Base-by-base conservation (phyloP, 35 echinoderm and acorn worm species). In the Holothuria glaberrima region DNA sequence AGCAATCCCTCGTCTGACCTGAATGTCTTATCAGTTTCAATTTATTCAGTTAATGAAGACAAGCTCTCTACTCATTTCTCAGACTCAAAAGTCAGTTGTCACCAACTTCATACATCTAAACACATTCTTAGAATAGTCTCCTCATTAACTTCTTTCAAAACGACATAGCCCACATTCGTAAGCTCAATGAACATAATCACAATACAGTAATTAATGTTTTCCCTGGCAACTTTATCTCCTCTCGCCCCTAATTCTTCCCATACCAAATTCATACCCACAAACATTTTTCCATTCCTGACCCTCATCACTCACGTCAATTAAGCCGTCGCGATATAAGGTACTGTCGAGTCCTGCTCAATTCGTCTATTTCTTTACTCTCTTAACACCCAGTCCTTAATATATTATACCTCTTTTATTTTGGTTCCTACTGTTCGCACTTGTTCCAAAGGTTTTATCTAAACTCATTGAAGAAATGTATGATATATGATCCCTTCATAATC, bases 141-240 rank as follows among this genome's bases (percentile, higher is more conserved):
- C 80, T 84, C 80, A 84, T 84, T 84, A 84, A 56, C 80, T 61
- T 61, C 80, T 84, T 84, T 84, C 52, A 84, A 48, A 84, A 57
- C 58, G 80, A 84, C 80, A 84, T 84, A 84, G 80, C 80, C 80
- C 25, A 84, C 80, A 84, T 84, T 58, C 80, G 80, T 84, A 41
- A 84, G 80, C 80, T 84, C 80, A 84, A 63, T 63, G 57, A 84
- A 84, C 59, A 36, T 36, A 84, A 61, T 84, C 80, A 84, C 80
- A 84, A 84, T 84, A 63, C 80, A 63, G 80, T 84, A 84, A 84
- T 84, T 84, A 84, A 84, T 84, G 80, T 84, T 84, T 63, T 84
- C 80, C 54, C 54, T 9, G 57, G 80, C 80, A 84, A 84, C 80
- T 84, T 84, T 84, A 84, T 84, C 80, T 54, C 30, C 80, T 84